These are phyloP conservation scores for Odontothrips loti DNA, from an alignment of 2,888 invertebrate genomes.

Conservation along the genomic window DNA sequence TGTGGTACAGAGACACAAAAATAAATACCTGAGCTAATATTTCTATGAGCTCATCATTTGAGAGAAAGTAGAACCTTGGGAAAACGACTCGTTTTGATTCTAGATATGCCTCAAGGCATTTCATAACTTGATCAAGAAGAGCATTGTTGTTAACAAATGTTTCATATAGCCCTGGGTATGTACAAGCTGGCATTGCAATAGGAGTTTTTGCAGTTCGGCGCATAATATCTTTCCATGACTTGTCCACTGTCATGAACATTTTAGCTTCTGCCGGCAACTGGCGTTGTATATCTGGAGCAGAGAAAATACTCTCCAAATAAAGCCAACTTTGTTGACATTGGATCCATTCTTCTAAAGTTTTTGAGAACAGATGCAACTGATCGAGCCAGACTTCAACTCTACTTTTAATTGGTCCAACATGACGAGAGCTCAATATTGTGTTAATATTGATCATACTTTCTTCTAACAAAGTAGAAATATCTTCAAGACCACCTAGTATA, in stretches of 20 bases:
- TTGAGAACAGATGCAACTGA: conserved; percentile 71
- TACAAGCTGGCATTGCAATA: conserved; percentile 74
- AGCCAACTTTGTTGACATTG: conserved; percentile 90
- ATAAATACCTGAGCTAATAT: conserved; percentile 73
- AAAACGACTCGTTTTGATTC: conserved; percentile 84
- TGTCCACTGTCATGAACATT: conserved; percentile 80
- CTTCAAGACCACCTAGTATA: conserved; percentile 78
- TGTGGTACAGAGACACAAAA: background rate
- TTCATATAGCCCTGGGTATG: conserved; percentile 65
- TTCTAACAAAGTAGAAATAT: conserved; percentile 74
- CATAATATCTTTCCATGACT: conserved; percentile 86
- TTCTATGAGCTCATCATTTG: conserved; percentile 65
- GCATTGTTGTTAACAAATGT: conserved; percentile 67
- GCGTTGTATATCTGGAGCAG: conserved; percentile 89
- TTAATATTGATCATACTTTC: conserved; percentile 82
- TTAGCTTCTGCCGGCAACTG: conserved; percentile 87
- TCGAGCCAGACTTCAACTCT: conserved; percentile 78
- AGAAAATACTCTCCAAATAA: conserved; percentile 90
- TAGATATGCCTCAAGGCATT: conserved; percentile 81
- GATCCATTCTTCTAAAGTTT: conserved; percentile 87
- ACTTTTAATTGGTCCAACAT: conserved; percentile 77
- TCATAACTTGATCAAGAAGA: conserved; percentile 81
- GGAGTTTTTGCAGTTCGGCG: conserved; percentile 75
- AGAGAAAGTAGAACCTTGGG: conserved; percentile 77
- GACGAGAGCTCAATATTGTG: conserved; percentile 80